Conservation (phyloP, 2,113 vertebrate genomes). For the Syrrhaptes paradoxus region DNA sequence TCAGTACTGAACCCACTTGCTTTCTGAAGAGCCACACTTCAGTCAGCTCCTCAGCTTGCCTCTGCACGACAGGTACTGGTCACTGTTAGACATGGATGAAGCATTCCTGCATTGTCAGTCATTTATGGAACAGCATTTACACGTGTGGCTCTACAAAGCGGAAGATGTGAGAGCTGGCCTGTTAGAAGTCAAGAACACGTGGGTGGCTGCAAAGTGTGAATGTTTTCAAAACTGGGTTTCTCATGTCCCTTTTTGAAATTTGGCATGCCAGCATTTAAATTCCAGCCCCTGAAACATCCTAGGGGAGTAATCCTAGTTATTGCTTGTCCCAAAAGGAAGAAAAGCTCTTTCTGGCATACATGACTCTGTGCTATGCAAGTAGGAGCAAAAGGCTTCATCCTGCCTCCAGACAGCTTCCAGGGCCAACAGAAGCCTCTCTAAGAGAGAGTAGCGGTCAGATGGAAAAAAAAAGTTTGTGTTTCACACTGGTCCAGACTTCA, state of each 20-base stretch:
- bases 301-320: not conserved
- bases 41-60: not conserved
- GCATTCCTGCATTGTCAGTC: not conserved
- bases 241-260: not conserved
- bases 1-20: not conserved
- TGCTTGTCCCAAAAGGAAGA: not conserved
- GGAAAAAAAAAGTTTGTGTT: not conserved
- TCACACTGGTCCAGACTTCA: not conserved
- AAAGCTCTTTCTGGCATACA: not conserved
- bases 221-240: not conserved
- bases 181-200: not conserved
- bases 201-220: not conserved
- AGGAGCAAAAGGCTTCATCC: not conserved
- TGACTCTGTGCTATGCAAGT: not conserved
- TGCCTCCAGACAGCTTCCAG: not conserved
- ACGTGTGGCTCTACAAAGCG: accelerated
- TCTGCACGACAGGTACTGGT: not conserved
- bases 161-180: not conserved
- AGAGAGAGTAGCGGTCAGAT: not conserved
- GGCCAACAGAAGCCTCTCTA: not conserved
- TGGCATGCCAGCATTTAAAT: not conserved
- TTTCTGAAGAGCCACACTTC: not conserved
- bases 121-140: not conserved
- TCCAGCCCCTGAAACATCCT: not conserved
- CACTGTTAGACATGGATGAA: not conserved